Conservation (phyloP, 2,797 vertebrate species). For the Catamblyrhynchus diadema region DNA sequence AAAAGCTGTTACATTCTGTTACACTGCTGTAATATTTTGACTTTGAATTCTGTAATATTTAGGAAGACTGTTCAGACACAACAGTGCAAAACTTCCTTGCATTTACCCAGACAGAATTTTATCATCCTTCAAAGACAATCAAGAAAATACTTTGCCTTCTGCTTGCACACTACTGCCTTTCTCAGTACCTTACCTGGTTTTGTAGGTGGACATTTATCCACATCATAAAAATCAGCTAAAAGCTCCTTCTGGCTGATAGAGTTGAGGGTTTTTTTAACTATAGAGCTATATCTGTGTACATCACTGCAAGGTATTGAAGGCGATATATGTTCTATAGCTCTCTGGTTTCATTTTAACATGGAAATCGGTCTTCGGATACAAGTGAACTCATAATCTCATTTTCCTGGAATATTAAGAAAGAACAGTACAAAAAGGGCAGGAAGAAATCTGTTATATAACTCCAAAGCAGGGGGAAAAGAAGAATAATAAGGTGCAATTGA, state of each 20-base stretch:
- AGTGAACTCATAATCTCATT: neutral
- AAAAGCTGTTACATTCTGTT: neutral
- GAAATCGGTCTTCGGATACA: neutral
- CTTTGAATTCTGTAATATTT: neutral
- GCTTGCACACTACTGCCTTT: neutral
- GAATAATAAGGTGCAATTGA: neutral
- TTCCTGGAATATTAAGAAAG: neutral
- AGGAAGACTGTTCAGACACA: neutral
- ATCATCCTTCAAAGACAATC: neutral
- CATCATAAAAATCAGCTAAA: neutral
- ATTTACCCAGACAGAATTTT: neutral
- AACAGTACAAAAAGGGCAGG: neutral
- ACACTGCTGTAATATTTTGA: neutral
- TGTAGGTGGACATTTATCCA: neutral
- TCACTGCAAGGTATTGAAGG: neutral
- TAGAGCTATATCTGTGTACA: neutral
- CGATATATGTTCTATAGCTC: neutral
- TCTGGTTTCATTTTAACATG: neutral
- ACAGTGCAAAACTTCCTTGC: neutral
- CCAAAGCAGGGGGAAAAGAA: neutral
- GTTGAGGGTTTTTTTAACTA: neutral
- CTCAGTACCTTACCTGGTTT: neutral
- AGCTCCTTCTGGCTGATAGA: neutral
- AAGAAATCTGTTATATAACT: neutral
- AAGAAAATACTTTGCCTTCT: neutral